Base-by-base conservation (phyloP, 2,888 invertebrate genomes). In the Eilema caniola region DNA sequence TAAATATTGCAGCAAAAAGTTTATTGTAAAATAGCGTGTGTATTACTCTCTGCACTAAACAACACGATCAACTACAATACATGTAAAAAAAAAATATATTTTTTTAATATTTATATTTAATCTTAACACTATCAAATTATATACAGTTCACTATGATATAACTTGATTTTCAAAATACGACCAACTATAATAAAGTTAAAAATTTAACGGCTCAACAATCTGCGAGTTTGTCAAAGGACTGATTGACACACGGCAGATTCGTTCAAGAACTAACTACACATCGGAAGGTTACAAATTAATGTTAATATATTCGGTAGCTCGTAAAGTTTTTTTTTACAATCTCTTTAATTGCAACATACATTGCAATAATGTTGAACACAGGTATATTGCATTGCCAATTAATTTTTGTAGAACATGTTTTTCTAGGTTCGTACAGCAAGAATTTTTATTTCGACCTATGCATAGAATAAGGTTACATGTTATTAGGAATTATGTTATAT, bases 181-280 rank as follows among this genome's bases (percentile, higher is more conserved):
- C 47, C 47, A 20, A 47, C 47, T 20, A 20, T 33, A 4, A 53
- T 10, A n/a, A 53, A n/a, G 8, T 53, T 5, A n/a, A 16, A n/a
- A 53, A 53, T 53, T n/a, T 8, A 53, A 53, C 53, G n/a, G n/a
- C 10, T 53, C 20, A 20, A 53, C 1, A 53, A 53, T 53, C 53
- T 53, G n/a, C 53, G n/a, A 53, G 10, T n/a, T n/a, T 53, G 8
- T 53, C n/a, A 53, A 53, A 53, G 53, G 10, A 53, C 53, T 53
- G n/a, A n/a, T 53, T 53, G 53, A n/a, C 53, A 53, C 53, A n/a
- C 53, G n/a, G 53, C 53, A 53, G 53, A 53, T 53, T n/a, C 53
- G 53, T n/a, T 53, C n/a, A 53, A 53, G n/a, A 53, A 47, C 20
- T 8, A 47, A 53, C 53, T 53, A 10, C 8, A 53, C 16, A 47